These are phyloP conservation scores for Gasterosteus nipponicus DNA, from an alignment of 2,113 vertebrate species.

Conservation along the genomic window DNA sequence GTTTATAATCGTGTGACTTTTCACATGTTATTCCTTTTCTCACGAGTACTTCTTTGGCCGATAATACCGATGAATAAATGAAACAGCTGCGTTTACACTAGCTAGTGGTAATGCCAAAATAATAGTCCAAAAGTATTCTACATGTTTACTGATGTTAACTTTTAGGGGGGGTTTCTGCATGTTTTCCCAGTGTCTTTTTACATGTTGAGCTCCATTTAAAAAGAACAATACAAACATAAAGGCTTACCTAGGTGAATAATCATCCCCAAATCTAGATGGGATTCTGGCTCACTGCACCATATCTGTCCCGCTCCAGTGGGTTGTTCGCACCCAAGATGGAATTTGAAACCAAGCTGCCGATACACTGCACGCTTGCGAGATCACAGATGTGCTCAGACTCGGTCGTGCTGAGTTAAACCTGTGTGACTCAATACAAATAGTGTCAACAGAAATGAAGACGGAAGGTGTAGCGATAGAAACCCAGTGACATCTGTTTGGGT, in stretches of 20 bases:
- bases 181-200: neutral
- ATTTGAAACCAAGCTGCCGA: conserved; percentile 59
- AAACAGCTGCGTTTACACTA: neutral
- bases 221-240: conserved; percentile 26
- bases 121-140: neutral
- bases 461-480: neutral
- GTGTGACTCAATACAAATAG: conserved; percentile 39
- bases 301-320: conserved; percentile 49
- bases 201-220: neutral
- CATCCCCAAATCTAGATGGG: conserved; percentile 39
- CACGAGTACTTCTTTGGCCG: neutral
- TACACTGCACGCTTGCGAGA: conserved; percentile 34
- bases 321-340: conserved; percentile 50
- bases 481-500: neutral
- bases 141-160: conserved; percentile 8
- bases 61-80: conserved; percentile 6
- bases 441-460: conserved; percentile 27
- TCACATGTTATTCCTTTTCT: conserved; percentile 8
- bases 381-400: conserved; percentile 47
- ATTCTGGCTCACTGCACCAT: conserved; percentile 47
- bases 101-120: conserved; percentile 19
- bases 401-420: conserved; percentile 32
- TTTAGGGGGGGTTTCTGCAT: neutral
- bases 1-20: conserved; percentile 34
- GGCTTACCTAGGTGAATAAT: conserved; percentile 22